phyloP scores from a whole-genome alignment of 2,797 vertebrate genomes.

The Muscicapa comitata region DNA sequence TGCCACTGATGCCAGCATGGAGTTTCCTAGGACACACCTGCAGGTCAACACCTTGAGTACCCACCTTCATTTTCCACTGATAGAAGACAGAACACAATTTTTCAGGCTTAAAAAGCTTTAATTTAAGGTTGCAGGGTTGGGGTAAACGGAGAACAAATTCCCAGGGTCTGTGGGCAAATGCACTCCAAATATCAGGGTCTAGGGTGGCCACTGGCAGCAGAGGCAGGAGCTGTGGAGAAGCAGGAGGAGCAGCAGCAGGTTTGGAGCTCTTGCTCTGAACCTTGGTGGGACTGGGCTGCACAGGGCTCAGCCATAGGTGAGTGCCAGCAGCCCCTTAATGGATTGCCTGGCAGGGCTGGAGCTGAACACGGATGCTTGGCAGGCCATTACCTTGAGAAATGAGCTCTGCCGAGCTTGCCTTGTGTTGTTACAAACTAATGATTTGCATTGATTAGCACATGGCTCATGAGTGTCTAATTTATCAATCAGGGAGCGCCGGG shows the following conservation, averaged over 20 bases:
- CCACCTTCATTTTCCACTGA: background rate
- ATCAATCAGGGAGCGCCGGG: conserved; percentile 60
- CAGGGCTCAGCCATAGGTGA: background rate
- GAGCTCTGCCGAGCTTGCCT: conserved; percentile 53
- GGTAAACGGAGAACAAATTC: rapidly evolving
- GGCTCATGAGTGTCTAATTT: conserved; percentile 68
- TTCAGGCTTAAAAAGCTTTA: background rate
- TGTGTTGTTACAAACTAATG: conserved; percentile 69
- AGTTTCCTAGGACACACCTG: background rate
- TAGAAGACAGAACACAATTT: background rate
- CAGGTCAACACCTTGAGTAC: background rate
- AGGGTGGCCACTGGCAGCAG: background rate
- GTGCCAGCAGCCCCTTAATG: conserved; percentile 17
- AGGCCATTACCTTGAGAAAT: conserved; percentile 71
- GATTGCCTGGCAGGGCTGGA: conserved; percentile 25
- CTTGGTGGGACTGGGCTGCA: background rate
- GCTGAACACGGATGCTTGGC: conserved; percentile 49
- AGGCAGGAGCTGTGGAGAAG: background rate
- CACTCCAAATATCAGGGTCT: background rate
- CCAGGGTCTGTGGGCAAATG: rapidly evolving
- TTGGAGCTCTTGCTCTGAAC: background rate
- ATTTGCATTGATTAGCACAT: conserved; percentile 72
- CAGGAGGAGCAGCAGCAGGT: background rate
- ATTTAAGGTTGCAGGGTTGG: background rate
- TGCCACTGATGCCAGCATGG: background rate